A percentile compares a stretch with the other conserved stretches of the same genome.
Conservation (phyloP, 2,888 invertebrate species). For the Hyles lineata region DNA sequence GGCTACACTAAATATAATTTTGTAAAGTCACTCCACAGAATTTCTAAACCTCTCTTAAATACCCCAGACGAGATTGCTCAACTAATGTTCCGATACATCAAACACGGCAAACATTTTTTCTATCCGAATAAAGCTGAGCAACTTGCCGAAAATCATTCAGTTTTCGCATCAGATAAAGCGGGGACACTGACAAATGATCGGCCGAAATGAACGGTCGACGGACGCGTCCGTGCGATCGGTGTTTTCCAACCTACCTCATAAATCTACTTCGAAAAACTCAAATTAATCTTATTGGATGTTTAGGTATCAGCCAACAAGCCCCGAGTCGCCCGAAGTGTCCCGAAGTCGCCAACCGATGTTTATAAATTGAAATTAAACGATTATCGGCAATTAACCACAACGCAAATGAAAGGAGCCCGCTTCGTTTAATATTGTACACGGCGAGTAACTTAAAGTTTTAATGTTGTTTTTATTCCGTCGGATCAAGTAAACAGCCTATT, state of each 20-base stretch:
- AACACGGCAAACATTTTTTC: slow-evolving; percentile 18
- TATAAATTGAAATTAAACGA: slow-evolving; percentile 42
- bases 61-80: not conserved
- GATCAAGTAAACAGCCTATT: not conserved
- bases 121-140: slow-evolving; percentile 28
- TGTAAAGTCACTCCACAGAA: not conserved
- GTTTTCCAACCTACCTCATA: slow-evolving; percentile 65
- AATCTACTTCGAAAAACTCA: slow-evolving; percentile 74
- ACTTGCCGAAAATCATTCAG: slow-evolving; percentile 65
- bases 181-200: slow-evolving; percentile 74
- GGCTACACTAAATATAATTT: not conserved
- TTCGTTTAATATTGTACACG: slow-evolving; percentile 13
- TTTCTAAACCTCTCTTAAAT: not conserved
- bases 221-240: slow-evolving; percentile 59
- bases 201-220: slow-evolving; percentile 59
- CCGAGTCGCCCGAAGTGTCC: not conserved
- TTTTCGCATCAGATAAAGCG: slow-evolving; percentile 66
- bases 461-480: not conserved
- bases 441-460: slow-evolving; percentile 5
- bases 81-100: slow-evolving; percentile 14
- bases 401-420: slow-evolving; percentile 4
- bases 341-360: slow-evolving; percentile 36
- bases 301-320: slow-evolving; percentile 49
- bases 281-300: slow-evolving; percentile 70
- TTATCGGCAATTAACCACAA: slow-evolving; percentile 35